A percentile compares a stretch with the other conserved stretches of the same genome.
Evolutionary conservation across 1,140 invertebrate genomes (phyloP).

Genomic region (Gyrodactylus salaris): DNA sequence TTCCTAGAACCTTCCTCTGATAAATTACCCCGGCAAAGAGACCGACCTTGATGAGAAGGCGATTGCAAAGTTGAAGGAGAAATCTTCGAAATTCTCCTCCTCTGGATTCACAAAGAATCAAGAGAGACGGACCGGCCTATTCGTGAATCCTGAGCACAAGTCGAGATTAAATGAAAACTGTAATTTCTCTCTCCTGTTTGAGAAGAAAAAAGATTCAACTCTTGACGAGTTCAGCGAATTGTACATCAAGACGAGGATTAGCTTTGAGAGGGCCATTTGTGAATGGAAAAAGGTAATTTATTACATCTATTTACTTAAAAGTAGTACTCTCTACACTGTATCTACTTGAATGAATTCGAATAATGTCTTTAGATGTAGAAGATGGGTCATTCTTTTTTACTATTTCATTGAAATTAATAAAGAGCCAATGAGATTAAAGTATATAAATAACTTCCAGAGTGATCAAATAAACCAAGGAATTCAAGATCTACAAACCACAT

Average conservation of each 20-base stretch:
- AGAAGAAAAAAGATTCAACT: neutral
- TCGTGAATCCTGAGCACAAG: neutral
- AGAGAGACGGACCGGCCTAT: neutral
- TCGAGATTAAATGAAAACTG: neutral
- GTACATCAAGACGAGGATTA: neutral
- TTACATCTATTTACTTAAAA: too few relatives aligned
- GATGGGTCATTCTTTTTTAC: too few relatives aligned
- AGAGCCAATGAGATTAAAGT: too few relatives aligned
- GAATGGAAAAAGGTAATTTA: neutral
- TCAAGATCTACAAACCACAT: too few relatives aligned
- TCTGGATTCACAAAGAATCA: neutral
- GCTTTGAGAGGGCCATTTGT: neutral
- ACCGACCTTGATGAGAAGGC: neutral
- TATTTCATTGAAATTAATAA: too few relatives aligned
- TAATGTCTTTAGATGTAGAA: too few relatives aligned
- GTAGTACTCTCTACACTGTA: too few relatives aligned
- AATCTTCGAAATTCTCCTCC: neutral
- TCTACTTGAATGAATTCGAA: too few relatives aligned
- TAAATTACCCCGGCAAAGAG: neutral
- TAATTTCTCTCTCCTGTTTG: neutral
- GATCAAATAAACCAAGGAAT: too few relatives aligned
- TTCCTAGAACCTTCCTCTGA: neutral
- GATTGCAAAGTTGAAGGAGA: neutral
- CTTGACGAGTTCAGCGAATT: neutral
- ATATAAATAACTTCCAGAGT: too few relatives aligned